phyloP scores from a whole-genome alignment of 2,888 invertebrate genomes.

The Ecliptopera silaceata region DNA sequence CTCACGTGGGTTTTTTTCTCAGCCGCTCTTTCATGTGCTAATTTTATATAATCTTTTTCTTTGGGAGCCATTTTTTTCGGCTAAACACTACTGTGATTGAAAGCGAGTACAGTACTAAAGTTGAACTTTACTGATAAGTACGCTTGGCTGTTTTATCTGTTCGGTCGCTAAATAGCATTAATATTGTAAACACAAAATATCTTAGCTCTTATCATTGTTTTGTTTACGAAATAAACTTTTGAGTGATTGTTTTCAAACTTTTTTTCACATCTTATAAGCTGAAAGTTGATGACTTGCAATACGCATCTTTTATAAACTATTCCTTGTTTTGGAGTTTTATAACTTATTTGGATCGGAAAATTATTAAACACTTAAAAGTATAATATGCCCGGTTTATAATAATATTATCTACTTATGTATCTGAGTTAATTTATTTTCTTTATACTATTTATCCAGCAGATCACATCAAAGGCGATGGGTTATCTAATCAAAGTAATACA shows the following conservation, averaged over 20 bases:
- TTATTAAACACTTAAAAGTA: too few species aligned
- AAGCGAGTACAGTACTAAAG: conserved; percentile 11
- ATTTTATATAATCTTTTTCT: conserved; percentile 40
- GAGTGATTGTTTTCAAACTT: too few species aligned
- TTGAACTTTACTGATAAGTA: conserved; percentile 4
- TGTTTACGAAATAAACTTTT: too few species aligned
- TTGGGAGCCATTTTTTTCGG: conserved; percentile 43
- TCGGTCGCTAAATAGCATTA: not conserved
- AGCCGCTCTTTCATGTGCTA: conserved; percentile 51
- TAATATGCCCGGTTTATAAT: too few species aligned
- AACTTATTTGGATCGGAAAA: too few species aligned
- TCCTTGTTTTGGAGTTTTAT: too few species aligned
- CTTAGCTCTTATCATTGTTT: not conserved
- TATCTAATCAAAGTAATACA: conserved; percentile 5
- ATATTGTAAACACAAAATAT: conserved; percentile 9
- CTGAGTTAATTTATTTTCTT: not conserved
- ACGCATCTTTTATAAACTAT: too few species aligned
- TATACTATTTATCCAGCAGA: not conserved
- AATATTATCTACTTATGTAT: too few species aligned
- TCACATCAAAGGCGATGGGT: not conserved
- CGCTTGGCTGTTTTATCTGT: conserved; percentile 9
- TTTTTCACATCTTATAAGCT: too few species aligned
- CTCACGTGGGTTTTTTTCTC: conserved; percentile 66
- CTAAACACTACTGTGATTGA: conserved; percentile 5
- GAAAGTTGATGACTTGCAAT: too few species aligned